phyloP scores from a whole-genome alignment of 1,140 invertebrate genomes.

The Heliconius hermathena region DNA sequence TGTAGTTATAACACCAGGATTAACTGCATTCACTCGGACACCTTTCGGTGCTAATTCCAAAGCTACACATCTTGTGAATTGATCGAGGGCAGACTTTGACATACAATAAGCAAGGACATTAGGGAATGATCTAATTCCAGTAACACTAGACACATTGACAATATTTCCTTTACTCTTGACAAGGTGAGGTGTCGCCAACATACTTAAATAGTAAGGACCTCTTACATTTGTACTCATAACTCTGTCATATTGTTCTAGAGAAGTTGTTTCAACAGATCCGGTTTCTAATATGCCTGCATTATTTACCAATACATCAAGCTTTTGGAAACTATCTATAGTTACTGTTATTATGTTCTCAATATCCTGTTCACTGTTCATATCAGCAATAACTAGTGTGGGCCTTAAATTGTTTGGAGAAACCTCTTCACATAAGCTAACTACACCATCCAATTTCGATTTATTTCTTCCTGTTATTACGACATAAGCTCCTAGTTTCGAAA shows the following conservation, averaged over 20 bases:
- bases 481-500: constrained; percentile 87
- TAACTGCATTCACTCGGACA: constrained; percentile 90
- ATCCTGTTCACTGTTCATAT: constrained; percentile 86
- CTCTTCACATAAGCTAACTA: constrained; percentile 83
- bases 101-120: constrained; percentile 88
- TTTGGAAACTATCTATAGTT: constrained; percentile 83
- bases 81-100: constrained; percentile 92
- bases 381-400: constrained; percentile 83
- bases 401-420: constrained; percentile 66
- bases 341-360: constrained; percentile 83
- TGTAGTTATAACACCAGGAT: constrained; percentile 89
- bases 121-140: constrained; percentile 87
- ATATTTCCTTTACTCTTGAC: constrained; percentile 88
- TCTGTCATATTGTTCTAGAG: constrained; percentile 87
- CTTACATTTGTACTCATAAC: constrained; percentile 90
- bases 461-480: constrained; percentile 85
- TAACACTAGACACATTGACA: constrained; percentile 92
- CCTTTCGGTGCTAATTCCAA: constrained; percentile 87
- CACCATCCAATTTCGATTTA: constrained; percentile 67
- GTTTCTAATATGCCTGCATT: constrained; percentile 87
- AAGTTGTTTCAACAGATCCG: constrained; percentile 88
- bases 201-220: constrained; percentile 88
- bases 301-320: constrained; percentile 89
- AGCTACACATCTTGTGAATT: constrained; percentile 88
- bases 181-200: constrained; percentile 88